Evolutionary conservation across 2,888 invertebrate species (phyloP).

Genomic region (Phengaris arion): DNA sequence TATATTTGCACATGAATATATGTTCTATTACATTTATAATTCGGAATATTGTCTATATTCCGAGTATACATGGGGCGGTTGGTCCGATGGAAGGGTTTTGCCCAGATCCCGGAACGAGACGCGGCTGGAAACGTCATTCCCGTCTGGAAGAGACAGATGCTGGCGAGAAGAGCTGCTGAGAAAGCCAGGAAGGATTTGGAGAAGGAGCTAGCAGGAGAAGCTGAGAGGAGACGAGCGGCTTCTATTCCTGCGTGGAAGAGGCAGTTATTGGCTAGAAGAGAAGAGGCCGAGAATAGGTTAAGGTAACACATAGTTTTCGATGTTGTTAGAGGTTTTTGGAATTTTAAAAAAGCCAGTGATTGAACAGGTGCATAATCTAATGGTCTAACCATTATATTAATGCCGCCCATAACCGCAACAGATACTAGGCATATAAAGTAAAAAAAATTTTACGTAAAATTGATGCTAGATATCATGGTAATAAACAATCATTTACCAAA

Average conservation of each 20-base stretch:
- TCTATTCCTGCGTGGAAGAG: slow-evolving; percentile 97
- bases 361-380: too few species aligned
- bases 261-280: slow-evolving; percentile 90
- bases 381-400: too few species aligned
- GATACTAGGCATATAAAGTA: too few species aligned
- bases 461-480: too few species aligned
- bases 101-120: slow-evolving; percentile 93
- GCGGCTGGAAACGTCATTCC: slow-evolving; percentile 93
- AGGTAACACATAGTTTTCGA: slow-evolving; percentile 71
- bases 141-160: slow-evolving; percentile 96
- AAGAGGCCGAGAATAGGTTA: slow-evolving; percentile 86
- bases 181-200: slow-evolving; percentile 94
- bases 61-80: slow-evolving; percentile 53
- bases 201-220: slow-evolving; percentile 89
- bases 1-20: slow-evolving; percentile 7
- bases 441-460: too few species aligned
- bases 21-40: not conserved
- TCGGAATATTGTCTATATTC: slow-evolving; percentile 34
- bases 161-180: slow-evolving; percentile 96
- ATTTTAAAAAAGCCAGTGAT: too few species aligned
- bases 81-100: slow-evolving; percentile 74
- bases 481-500: too few species aligned
- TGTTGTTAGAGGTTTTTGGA: too few species aligned
- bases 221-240: slow-evolving; percentile 90
- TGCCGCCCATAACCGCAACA: too few species aligned